Evolutionary conservation across 2,113 vertebrate genomes (phyloP), one percentile per base, ranked within the genome.

Genomic region (Varanus salvator): DNA sequence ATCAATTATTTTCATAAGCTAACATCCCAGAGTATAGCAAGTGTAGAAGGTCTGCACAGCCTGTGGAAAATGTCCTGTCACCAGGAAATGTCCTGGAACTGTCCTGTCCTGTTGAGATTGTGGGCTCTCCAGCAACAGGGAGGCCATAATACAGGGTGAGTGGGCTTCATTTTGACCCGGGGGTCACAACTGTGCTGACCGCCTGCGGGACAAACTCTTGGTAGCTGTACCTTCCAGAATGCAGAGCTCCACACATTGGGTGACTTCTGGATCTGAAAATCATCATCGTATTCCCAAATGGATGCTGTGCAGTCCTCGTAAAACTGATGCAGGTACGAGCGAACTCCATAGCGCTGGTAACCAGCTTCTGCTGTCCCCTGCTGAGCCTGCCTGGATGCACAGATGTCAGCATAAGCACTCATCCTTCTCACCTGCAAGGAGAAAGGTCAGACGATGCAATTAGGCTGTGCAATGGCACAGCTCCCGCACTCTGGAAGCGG

Each of bases 201-300:
- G 27, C 64, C 57, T 84, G 6, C 57, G 75, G 34, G 29, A 27
- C n/a, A 9, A 74, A 12, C 9, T 7, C 12, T 17, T 66, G 25
- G 7, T 8, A 54, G 31, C 14, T 81, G 31, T 97, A 99, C 99
- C 99, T 99, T 99, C 99, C 99, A 99, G 98, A 99, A 97, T 19
- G 98, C 96, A 96, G 98, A 99, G 98, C 98, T 99, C 98, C 99
- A 99, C 98, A 98, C 97, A 94, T 97, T 98, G 14, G 98, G 98
- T 83, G 98, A 99, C 98, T 98, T 99, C 99, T 99, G 99, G 96
- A 98, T 99, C 98, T 99, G 99, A 98, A 99, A 99, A 97, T 99
- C 98, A 95, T 99, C 98, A 92, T 99, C 98, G 91, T 98, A 97
- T 96, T 99, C 99, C 99, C 99, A 99, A 95, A 99, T 99, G 0